phyloP scores from a whole-genome alignment of 2,888 invertebrate genomes.

The Hypsopygia costalis region DNA sequence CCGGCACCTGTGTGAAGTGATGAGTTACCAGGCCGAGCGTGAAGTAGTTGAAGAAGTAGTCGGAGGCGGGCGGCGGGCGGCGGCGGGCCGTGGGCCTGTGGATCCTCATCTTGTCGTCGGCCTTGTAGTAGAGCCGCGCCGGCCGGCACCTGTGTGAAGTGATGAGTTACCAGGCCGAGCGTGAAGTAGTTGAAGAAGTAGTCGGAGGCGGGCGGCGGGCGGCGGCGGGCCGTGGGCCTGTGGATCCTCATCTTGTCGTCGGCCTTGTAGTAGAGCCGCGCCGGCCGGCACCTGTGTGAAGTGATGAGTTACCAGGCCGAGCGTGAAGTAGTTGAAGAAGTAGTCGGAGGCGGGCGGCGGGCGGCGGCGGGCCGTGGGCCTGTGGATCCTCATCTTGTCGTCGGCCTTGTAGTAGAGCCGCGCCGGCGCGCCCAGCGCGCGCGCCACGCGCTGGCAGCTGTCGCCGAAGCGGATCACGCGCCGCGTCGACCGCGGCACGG shows the following conservation, averaged over 20 bases:
- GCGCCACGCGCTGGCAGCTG: constrained; percentile 92
- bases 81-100: constrained; percentile 92
- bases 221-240: constrained; percentile 89
- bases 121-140: no score
- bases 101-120: no score
- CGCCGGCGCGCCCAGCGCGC: constrained; percentile 95
- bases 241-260: constrained; percentile 99
- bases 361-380: constrained; percentile 89
- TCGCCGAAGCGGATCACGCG: constrained; percentile 91
- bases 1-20: no score
- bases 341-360: constrained; percentile 94
- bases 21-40: constrained; percentile 92
- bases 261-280: constrained; percentile 96
- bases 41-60: constrained; percentile 99
- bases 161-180: constrained; percentile 90
- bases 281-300: no score
- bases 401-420: constrained; percentile 98
- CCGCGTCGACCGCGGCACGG: constrained; percentile 80
- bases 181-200: constrained; percentile 99
- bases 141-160: no score
- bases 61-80: constrained; percentile 90
- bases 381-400: constrained; percentile 99
- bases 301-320: constrained; percentile 90
- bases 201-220: constrained; percentile 92
- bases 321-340: constrained; percentile 98